phyloP scores from a whole-genome alignment of 2,113 vertebrate species.

The Ciconia boyciana region DNA sequence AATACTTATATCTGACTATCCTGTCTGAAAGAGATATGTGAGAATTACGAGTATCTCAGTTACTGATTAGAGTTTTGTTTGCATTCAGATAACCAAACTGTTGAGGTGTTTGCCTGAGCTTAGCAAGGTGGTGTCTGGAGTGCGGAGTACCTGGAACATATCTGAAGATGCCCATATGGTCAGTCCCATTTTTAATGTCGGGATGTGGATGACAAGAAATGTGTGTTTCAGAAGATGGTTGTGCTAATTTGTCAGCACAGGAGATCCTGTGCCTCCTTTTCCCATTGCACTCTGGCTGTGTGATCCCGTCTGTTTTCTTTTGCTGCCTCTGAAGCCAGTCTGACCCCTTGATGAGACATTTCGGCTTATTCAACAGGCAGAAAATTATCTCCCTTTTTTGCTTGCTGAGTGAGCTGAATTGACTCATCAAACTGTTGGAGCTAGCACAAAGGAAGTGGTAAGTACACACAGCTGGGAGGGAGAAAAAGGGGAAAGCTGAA shows the following conservation, averaged over 20 bases:
- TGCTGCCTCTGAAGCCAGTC: background rate
- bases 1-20: background rate
- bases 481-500: conserved; percentile 35
- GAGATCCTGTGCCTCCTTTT: background rate
- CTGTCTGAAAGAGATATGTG: background rate
- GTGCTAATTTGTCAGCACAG: background rate
- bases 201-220: background rate
- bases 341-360: conserved; percentile 30
- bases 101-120: background rate
- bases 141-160: background rate
- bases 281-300: background rate
- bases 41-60: background rate
- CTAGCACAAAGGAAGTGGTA: conserved; percentile 46
- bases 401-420: conserved; percentile 60
- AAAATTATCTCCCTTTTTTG: conserved; percentile 50
- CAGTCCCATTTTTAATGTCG: background rate
- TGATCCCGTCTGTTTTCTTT: background rate
- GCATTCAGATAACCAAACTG: background rate
- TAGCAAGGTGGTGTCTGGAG: background rate
- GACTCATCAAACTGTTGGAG: conserved; percentile 60
- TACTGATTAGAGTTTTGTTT: background rate
- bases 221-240: background rate
- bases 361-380: conserved; percentile 27
- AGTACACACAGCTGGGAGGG: conserved; percentile 49
- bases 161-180: background rate